Conservation (phyloP, 2,888 invertebrate genomes). For the Aradus depressus region DNA sequence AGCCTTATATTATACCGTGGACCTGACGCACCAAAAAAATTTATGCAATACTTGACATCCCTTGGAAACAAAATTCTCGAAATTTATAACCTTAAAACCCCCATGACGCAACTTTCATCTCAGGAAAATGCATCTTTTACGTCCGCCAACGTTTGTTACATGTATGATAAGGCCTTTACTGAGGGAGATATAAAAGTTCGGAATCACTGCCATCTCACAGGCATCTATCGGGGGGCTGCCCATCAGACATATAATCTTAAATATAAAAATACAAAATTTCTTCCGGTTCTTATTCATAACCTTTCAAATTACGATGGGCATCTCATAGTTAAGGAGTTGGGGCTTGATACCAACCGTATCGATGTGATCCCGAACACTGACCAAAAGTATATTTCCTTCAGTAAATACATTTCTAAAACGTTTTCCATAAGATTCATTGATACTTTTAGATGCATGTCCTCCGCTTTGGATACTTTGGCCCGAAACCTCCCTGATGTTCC, state of each 20-base stretch:
- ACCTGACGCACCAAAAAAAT: neutral
- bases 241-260: slow-evolving; percentile 34
- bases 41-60: neutral
- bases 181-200: no score
- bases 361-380: slow-evolving; percentile 33
- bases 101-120: no score
- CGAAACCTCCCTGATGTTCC: no score
- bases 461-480: no score
- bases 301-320: slow-evolving; percentile 33
- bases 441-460: no score
- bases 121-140: no score
- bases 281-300: slow-evolving; percentile 35
- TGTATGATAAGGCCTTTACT: no score
- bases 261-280: slow-evolving; percentile 30
- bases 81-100: neutral
- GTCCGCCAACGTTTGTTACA: no score
- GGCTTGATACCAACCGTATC: slow-evolving; percentile 28
- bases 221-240: slow-evolving; percentile 30
- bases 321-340: slow-evolving; percentile 32
- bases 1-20: neutral
- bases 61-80: neutral
- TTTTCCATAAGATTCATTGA: no score
- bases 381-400: slow-evolving; percentile 35
- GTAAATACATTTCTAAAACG: no score
- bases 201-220: no score